A percentile compares a stretch with the other conserved stretches of the same genome.
phyloP scores from a whole-genome alignment of 2,797 vertebrate genomes.

The Hirundo rustica region DNA sequence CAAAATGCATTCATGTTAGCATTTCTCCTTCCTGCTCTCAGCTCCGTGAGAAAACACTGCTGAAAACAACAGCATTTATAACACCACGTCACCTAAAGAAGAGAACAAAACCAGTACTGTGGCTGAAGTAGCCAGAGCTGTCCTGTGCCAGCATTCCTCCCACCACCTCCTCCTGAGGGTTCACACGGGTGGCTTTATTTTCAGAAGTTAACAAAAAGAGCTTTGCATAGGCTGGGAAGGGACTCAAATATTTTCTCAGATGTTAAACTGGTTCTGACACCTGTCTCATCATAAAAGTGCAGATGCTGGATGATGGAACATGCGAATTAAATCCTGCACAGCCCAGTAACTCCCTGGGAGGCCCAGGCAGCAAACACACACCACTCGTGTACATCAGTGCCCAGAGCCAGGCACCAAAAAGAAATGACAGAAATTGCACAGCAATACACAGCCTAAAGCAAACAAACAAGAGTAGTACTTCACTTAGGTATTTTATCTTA shows the following conservation, averaged over 20 bases:
- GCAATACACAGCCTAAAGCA: neutral
- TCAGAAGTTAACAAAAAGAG: neutral
- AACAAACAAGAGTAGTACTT: rapidly evolving
- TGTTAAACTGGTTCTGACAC: neutral
- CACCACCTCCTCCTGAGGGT: neutral
- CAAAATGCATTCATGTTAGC: neutral
- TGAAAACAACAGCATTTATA: neutral
- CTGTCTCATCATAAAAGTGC: neutral
- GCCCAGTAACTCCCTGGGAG: neutral
- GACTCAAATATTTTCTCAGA: neutral
- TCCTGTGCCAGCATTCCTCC: neutral
- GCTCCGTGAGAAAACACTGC: neutral
- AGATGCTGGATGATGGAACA: neutral
- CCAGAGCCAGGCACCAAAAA: neutral
- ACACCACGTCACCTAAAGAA: rapidly evolving
- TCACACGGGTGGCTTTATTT: neutral
- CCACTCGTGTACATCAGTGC: rapidly evolving
- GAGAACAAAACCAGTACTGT: neutral
- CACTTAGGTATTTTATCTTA: rapidly evolving
- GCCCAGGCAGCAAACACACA: rapidly evolving
- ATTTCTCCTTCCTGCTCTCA: neutral
- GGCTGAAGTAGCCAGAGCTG: neutral
- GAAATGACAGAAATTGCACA: neutral
- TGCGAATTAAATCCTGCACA: rapidly evolving
- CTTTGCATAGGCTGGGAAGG: neutral